These are phyloP conservation scores for Brachyalestes nurse DNA, from an alignment of 2,797 vertebrate species.

Conservation along the genomic window DNA sequence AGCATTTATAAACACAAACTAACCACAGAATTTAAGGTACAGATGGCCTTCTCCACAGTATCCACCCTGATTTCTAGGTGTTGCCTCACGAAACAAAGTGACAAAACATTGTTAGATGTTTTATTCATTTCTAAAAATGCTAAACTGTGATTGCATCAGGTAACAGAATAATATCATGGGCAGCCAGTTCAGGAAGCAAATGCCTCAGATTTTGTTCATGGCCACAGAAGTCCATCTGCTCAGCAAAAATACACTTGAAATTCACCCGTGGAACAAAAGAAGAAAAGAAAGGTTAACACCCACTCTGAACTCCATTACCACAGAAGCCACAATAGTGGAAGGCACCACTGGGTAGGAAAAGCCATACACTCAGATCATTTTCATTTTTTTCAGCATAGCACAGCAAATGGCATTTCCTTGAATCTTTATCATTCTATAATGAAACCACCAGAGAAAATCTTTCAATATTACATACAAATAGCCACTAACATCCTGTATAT, in stretches of 20 bases:
- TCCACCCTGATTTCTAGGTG: too few relatives aligned
- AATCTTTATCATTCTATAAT: not conserved
- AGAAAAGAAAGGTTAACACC: not conserved
- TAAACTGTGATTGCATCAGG: not conserved
- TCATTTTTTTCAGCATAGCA: not conserved
- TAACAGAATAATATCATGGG: not conserved
- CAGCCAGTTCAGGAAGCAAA: not conserved
- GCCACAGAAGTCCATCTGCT: not conserved
- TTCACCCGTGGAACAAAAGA: not conserved
- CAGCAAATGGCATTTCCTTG: not conserved
- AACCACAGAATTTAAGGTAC: too few relatives aligned
- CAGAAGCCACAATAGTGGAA: not conserved
- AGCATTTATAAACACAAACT: too few relatives aligned
- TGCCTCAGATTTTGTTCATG: not conserved
- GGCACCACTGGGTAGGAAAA: not conserved
- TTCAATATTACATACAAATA: too few relatives aligned
- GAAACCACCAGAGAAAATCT: not conserved
- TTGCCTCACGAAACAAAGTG: too few relatives aligned
- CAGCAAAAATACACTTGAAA: not conserved
- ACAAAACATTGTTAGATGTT: not conserved
- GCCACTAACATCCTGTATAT: not conserved
- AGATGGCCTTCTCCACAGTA: too few relatives aligned
- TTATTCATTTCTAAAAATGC: not conserved
- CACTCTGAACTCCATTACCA: not conserved
- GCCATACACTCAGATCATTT: not conserved